A percentile compares a stretch with the other conserved stretches of the same genome.
These are phyloP conservation scores for Falcunculus frontatus DNA, from an alignment of 2,113 vertebrate genomes.

Conservation along the genomic window DNA sequence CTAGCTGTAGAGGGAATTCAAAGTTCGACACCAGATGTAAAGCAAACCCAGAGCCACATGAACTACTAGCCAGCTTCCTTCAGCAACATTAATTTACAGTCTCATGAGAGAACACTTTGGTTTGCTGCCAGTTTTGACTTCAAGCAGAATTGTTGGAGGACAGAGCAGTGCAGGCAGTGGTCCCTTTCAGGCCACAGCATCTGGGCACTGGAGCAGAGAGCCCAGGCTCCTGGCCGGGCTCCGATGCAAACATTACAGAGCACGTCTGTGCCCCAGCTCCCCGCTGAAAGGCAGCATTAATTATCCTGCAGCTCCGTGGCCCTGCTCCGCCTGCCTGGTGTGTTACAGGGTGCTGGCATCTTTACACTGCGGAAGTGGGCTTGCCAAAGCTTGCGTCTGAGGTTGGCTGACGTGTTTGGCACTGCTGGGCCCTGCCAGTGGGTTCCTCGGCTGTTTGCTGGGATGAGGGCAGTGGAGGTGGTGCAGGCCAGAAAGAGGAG, in stretches of 20 bases:
- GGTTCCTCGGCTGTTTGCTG: neutral
- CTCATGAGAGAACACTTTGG: conserved; percentile 52
- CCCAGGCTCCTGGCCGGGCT: neutral
- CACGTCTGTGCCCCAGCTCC: neutral
- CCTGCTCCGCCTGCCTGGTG: fast-evolving
- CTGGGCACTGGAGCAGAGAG: neutral
- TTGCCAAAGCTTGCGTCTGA: neutral
- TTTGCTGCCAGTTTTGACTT: conserved; percentile 40
- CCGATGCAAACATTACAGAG: neutral
- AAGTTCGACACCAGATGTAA: conserved; percentile 27
- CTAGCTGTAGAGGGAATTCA: conserved; percentile 29
- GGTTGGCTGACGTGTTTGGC: neutral
- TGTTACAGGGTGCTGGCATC: neutral
- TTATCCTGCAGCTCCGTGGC: neutral
- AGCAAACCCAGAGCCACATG: conserved; percentile 11
- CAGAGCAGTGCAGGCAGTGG: neutral
- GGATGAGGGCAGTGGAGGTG: neutral
- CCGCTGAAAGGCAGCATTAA: neutral
- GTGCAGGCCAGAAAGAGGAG: neutral
- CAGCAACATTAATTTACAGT: conserved; percentile 47
- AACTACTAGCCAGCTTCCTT: conserved; percentile 44
- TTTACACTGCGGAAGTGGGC: fast-evolving
- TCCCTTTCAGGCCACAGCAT: neutral
- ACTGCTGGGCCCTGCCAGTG: neutral
- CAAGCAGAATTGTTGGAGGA: neutral